These are phyloP conservation scores for Planococcus citri DNA, from an alignment of 1,140 invertebrate genomes.

Conservation along the genomic window DNA sequence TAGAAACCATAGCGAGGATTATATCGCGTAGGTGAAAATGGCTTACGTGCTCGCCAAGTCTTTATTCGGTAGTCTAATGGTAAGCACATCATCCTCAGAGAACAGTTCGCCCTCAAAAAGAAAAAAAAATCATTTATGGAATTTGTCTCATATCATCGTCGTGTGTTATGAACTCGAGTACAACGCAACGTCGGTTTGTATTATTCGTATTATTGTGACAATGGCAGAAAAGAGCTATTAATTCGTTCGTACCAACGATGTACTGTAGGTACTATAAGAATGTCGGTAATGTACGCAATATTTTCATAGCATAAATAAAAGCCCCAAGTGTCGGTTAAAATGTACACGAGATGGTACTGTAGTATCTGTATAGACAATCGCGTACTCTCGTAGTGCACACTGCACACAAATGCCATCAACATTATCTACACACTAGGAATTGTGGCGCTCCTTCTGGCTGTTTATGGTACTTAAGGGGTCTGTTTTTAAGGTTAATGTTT, in stretches of 20 bases:
- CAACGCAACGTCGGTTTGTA: no score
- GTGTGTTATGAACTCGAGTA: not conserved
- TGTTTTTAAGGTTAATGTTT: not conserved
- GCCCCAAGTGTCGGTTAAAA: not conserved
- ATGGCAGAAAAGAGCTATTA: not conserved
- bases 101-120: not conserved
- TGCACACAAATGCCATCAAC: no score
- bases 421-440: no score
- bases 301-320: not conserved
- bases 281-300: not conserved
- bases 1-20: no score
- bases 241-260: no score
- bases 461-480: not conserved
- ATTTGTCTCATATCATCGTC: not conserved
- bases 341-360: not conserved
- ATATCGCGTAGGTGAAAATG: no score
- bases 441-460: conserved; percentile 4
- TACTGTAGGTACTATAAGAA: no score
- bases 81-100: no score
- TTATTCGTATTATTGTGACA: no score
- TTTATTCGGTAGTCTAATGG: no score
- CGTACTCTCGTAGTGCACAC: not conserved
- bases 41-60: no score
- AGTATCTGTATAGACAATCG: no score
- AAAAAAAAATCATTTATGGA: not conserved